Evolutionary conservation across 2,888 invertebrate species (phyloP).

Genomic region (Chymomyza fuscimana): DNA sequence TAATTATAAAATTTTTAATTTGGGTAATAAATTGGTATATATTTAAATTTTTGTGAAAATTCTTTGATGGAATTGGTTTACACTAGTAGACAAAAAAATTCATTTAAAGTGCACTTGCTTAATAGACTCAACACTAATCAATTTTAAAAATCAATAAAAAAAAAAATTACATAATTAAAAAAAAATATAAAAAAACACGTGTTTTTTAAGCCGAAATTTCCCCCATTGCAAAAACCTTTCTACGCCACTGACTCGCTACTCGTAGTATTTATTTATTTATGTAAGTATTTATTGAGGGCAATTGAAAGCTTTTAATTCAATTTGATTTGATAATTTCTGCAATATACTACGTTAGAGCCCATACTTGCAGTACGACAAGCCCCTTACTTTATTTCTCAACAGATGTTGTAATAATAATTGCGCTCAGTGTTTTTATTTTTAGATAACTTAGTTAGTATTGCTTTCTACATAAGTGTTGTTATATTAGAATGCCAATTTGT

Average conservation of each 20-base stretch:
- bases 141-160: no score
- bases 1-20: no score
- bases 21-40: no score
- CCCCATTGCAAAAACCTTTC: no score
- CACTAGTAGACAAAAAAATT: no score
- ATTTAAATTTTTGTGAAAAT: no score
- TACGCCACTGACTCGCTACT: not conserved
- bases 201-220: no score
- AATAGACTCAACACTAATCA: no score
- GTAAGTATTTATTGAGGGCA: constrained; percentile 61
- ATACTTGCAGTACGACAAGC: not conserved
- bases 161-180: no score
- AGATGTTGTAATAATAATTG: not conserved
- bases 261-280: constrained; percentile 52
- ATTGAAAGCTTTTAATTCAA: constrained; percentile 66
- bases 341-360: constrained; percentile 20
- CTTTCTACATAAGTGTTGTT: constrained; percentile 16
- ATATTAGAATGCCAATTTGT: not conserved
- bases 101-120: no score
- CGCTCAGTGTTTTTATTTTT: not conserved
- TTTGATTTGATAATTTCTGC: constrained; percentile 64
- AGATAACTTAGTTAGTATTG: constrained; percentile 14
- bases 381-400: not conserved
- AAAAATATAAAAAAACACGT: no score
- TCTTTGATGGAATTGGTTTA: no score